phyloP scores from a whole-genome alignment of 2,113 vertebrate genomes.

The Colossoma macropomum region DNA sequence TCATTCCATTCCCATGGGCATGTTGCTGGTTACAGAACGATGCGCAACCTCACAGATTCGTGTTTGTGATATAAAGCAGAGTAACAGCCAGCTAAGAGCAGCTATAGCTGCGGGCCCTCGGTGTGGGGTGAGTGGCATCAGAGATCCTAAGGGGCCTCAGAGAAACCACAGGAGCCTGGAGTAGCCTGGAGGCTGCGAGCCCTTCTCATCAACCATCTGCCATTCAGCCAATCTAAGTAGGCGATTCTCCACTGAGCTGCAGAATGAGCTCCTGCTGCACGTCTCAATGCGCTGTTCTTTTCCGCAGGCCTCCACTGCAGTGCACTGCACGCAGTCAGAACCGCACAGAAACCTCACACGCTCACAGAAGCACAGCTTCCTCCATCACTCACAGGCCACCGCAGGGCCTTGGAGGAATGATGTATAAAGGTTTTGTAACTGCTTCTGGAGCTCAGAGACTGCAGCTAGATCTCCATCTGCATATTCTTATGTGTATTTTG shows the following conservation, averaged over 20 bases:
- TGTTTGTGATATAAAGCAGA: too few species aligned
- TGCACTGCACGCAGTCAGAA: background rate
- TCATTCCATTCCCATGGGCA: too few species aligned
- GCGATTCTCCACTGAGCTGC: background rate
- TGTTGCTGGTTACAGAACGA: too few species aligned
- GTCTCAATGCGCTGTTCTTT: background rate
- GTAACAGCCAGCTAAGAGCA: background rate
- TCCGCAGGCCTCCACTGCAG: background rate
- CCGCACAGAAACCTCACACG: background rate
- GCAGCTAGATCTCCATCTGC: too few species aligned
- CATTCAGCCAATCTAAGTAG: background rate
- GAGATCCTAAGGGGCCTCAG: background rate
- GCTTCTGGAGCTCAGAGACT: background rate
- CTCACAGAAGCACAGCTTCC: background rate
- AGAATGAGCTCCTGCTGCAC: background rate
- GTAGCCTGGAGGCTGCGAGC: background rate
- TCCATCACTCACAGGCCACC: background rate
- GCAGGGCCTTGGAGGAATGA: too few species aligned
- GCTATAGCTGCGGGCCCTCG: too few species aligned
- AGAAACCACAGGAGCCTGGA: background rate
- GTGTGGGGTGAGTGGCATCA: background rate
- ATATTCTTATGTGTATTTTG: too few species aligned
- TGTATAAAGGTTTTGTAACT: background rate
- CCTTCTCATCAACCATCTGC: background rate
- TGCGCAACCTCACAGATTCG: too few species aligned